Evolutionary conservation across 2,113 vertebrate species (phyloP).

Genomic region (Synodontis membranacea): DNA sequence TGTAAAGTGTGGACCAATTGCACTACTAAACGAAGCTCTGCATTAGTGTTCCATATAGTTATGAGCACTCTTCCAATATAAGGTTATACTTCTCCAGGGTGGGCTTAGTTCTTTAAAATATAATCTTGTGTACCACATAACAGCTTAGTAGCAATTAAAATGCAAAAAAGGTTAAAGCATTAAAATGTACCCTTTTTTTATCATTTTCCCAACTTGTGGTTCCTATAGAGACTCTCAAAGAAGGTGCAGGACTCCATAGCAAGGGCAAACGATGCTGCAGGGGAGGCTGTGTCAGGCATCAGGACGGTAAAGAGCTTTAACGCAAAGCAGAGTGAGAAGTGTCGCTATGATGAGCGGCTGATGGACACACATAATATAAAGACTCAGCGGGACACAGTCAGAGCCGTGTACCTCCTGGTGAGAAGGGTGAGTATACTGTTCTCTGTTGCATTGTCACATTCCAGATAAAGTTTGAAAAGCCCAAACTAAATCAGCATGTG

Average conservation of each 20-base stretch:
- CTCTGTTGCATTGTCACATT: not conserved
- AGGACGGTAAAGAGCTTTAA: constrained; percentile 78
- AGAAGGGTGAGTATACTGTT: constrained; percentile 67
- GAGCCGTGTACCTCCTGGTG: constrained; percentile 65
- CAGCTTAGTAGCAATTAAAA: not conserved
- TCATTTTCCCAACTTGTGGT: not conserved
- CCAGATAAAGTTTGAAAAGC: not conserved
- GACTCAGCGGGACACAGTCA: constrained; percentile 61
- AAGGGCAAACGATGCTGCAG: constrained; percentile 68
- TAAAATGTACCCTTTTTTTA: not conserved
- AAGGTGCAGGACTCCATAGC: constrained; percentile 77
- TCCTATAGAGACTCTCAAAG: constrained; percentile 59
- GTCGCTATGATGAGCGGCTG: constrained; percentile 71
- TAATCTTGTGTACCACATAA: not conserved
- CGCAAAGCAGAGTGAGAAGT: constrained; percentile 68
- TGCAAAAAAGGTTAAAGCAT: no score
- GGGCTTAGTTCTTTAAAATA: not conserved
- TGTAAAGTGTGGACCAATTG: not conserved
- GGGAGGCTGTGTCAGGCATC: constrained; percentile 74
- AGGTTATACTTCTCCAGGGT: not conserved
- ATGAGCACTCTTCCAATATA: not conserved
- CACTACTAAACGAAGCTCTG: not conserved
- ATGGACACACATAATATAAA: constrained; percentile 68
- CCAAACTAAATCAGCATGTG: no score
- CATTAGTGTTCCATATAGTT: not conserved